Conservation (phyloP, 2,113 vertebrate genomes). For the Origma solitaria region DNA sequence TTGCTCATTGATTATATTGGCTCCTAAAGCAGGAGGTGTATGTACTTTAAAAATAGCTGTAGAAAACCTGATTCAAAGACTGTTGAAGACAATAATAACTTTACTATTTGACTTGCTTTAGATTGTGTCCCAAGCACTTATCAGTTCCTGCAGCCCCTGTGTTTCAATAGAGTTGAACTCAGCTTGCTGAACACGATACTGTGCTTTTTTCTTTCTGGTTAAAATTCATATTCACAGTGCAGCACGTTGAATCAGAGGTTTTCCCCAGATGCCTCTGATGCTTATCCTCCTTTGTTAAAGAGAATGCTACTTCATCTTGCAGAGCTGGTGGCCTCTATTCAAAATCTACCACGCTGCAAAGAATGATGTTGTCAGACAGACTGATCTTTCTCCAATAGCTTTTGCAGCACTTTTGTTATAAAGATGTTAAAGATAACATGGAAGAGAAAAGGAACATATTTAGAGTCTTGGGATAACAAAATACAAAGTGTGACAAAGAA, state of each 20-base stretch:
- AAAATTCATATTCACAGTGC: conserved; percentile 33
- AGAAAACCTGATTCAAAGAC: not conserved
- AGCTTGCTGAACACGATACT: not conserved
- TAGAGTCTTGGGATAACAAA: conserved; percentile 8
- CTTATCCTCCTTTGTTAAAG: conserved; percentile 50
- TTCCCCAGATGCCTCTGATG: conserved; percentile 47
- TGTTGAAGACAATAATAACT: not conserved
- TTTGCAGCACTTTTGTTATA: conserved; percentile 40
- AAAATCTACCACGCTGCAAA: not conserved
- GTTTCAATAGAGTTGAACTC: not conserved
- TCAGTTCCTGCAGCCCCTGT: not conserved
- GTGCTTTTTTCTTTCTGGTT: not conserved
- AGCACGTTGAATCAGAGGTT: conserved; percentile 30
- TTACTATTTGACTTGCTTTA: not conserved
- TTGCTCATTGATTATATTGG: not conserved
- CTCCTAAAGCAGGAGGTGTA: not conserved
- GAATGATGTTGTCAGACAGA: conserved; percentile 45
- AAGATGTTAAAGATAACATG: conserved; percentile 42
- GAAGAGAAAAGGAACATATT: conserved; percentile 34
- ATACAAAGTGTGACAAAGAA: conserved; percentile 10
- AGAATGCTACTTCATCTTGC: not conserved
- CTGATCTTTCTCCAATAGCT: conserved; percentile 38
- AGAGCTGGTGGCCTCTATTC: conserved; percentile 19
- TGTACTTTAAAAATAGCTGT: not conserved
- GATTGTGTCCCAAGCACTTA: not conserved